Conservation (phyloP, 2,797 vertebrate genomes). For the Microchirus variegatus region DNA sequence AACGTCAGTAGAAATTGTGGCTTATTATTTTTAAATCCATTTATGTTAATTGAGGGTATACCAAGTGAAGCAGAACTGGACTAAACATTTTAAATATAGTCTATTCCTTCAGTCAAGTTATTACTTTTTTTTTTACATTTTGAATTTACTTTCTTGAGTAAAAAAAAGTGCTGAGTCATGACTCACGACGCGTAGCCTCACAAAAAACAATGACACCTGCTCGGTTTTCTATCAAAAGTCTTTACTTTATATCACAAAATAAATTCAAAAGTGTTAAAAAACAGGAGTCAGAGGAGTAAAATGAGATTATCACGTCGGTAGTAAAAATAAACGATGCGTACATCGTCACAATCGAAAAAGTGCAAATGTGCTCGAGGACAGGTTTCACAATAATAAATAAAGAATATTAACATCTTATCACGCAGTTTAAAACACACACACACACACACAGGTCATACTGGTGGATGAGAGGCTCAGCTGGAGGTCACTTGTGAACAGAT, state of each 20-base stretch:
- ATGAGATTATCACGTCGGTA: constrained; percentile 33
- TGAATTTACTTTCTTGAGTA: too few relatives aligned
- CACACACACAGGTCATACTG: constrained; percentile 26
- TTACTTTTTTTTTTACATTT: too few relatives aligned
- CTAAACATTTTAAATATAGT: too few relatives aligned
- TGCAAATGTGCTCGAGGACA: constrained; percentile 67
- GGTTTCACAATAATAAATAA: constrained; percentile 68
- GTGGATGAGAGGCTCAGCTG: constrained; percentile 38
- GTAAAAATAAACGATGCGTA: constrained; percentile 17
- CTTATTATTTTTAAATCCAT: too few relatives aligned
- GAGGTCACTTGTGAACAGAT: constrained; percentile 39
- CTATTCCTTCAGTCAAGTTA: too few relatives aligned
- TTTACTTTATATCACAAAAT: constrained; percentile 59
- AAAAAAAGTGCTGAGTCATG: background rate
- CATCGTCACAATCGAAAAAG: constrained; percentile 56
- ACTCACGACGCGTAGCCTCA: background rate
- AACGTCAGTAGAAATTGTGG: too few relatives aligned
- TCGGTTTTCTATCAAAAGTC: constrained; percentile 43
- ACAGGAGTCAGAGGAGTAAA: background rate
- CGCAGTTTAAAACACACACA: constrained; percentile 30
- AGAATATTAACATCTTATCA: constrained; percentile 38
- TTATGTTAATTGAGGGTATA: too few relatives aligned
- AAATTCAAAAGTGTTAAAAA: constrained; percentile 5
- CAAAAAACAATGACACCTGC: background rate
- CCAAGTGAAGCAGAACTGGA: too few relatives aligned